Conservation (phyloP, 2,113 vertebrate species). For the Morone chrysops region DNA sequence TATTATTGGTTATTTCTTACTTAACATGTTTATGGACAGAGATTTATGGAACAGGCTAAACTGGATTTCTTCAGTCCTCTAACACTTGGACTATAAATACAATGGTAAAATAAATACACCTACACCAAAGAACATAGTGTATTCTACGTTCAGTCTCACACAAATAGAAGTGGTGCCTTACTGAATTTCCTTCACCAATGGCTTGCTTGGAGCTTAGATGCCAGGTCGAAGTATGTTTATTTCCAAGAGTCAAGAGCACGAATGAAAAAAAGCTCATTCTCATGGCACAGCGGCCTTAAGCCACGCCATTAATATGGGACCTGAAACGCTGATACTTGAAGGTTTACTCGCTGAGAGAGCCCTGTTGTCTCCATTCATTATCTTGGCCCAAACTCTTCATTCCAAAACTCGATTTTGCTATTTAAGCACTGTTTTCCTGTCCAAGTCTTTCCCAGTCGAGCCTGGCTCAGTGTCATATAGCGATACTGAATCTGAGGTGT, state of each 20-base stretch:
- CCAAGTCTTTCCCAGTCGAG: constrained; percentile 30
- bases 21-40: background rate
- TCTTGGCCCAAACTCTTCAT: constrained; percentile 43
- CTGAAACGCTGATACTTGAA: constrained; percentile 20
- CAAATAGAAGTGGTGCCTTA: background rate
- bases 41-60: background rate
- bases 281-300: background rate
- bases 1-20: background rate
- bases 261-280: constrained; percentile 12
- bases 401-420: constrained; percentile 38
- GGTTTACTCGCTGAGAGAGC: constrained; percentile 23
- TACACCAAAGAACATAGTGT: background rate
- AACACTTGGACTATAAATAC: no score
- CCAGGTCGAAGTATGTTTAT: constrained; percentile 5
- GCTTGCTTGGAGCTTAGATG: background rate
- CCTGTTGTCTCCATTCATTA: constrained; percentile 50
- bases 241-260: constrained; percentile 17
- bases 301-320: constrained; percentile 23
- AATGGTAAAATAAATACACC: background rate
- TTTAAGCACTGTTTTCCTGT: constrained; percentile 46
- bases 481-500: constrained; percentile 42
- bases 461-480: constrained; percentile 29
- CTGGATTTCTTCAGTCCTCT: background rate
- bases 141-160: background rate
- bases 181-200: background rate